These are phyloP conservation scores for Entelurus aequoreus DNA, from an alignment of 2,113 vertebrate genomes.

Conservation along the genomic window DNA sequence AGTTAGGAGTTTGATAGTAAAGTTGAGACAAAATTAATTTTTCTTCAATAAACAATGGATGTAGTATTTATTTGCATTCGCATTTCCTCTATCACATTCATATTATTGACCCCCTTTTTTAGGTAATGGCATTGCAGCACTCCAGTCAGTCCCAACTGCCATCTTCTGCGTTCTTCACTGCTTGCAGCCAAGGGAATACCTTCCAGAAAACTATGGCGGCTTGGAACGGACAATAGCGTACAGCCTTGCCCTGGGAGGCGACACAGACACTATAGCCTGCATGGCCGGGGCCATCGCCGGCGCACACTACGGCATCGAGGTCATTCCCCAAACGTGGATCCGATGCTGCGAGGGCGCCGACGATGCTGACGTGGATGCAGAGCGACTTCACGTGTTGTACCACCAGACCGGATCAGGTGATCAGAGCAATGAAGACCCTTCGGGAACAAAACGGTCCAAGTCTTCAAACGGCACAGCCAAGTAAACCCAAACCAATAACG, in stretches of 20 bases:
- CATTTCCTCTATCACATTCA: neutral
- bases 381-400: conserved; percentile 79
- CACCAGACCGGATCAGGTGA: conserved; percentile 33
- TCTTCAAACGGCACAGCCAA: conserved; percentile 40
- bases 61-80: neutral
- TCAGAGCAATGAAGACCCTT: conserved; percentile 16
- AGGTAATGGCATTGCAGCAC: conserved; percentile 93
- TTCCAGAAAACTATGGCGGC: conserved; percentile 80
- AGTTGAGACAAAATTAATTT: no score
- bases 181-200: conserved; percentile 80
- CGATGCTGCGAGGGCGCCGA: conserved; percentile 86
- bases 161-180: conserved; percentile 96
- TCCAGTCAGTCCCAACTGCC: conserved; percentile 94
- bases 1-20: no score
- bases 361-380: conserved; percentile 80
- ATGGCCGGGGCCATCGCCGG: conserved; percentile 98
- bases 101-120: neutral
- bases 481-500: conserved; percentile 14
- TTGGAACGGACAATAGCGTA: conserved; percentile 91
- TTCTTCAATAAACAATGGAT: no score
- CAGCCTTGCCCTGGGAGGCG: conserved; percentile 91
- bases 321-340: conserved; percentile 82
- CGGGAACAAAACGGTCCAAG: conserved; percentile 18
- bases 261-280: conserved; percentile 98
- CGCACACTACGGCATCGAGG: conserved; percentile 87